These are phyloP conservation scores for Amblyopsis rosae DNA, from an alignment of 2,113 vertebrate genomes.

Conservation along the genomic window DNA sequence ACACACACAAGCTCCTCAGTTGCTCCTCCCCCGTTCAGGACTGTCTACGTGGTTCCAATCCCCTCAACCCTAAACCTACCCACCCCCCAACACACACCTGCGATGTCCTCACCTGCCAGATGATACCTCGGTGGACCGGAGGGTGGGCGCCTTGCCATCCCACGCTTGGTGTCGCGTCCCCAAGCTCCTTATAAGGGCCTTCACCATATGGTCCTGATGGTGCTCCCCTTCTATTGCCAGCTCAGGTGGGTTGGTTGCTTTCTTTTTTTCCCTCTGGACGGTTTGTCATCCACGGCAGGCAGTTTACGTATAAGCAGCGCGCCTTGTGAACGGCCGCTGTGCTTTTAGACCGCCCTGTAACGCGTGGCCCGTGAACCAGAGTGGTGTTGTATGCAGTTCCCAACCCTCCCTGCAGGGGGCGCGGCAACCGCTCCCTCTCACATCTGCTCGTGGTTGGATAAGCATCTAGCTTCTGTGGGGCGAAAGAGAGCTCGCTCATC, in stretches of 20 bases:
- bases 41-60: neutral
- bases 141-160: constrained; percentile 55
- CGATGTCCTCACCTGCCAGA: constrained; percentile 58
- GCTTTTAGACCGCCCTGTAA: too few species aligned
- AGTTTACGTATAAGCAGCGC: neutral
- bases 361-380: constrained; percentile 23
- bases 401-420: constrained; percentile 49
- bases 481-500: constrained; percentile 16
- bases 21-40: too few species aligned
- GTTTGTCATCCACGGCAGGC: constrained; percentile 25
- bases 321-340: neutral
- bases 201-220: constrained; percentile 73
- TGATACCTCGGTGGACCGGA: constrained; percentile 68
- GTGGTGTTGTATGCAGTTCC: constrained; percentile 35
- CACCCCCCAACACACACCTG: constrained; percentile 48
- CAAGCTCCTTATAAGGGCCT: constrained; percentile 64
- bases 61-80: neutral
- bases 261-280: constrained; percentile 53
- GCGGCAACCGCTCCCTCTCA: constrained; percentile 43
- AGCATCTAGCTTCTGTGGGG: constrained; percentile 40
- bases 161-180: constrained; percentile 39
- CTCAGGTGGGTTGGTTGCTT: constrained; percentile 48
- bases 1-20: neutral
- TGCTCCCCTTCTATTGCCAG: constrained; percentile 26
- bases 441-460: constrained; percentile 52